Percentiles rank a stretch among this genome's conserved stretches.
phyloP scores from a whole-genome alignment of 2,888 invertebrate species.

The Ceratothoa steindachneri region DNA sequence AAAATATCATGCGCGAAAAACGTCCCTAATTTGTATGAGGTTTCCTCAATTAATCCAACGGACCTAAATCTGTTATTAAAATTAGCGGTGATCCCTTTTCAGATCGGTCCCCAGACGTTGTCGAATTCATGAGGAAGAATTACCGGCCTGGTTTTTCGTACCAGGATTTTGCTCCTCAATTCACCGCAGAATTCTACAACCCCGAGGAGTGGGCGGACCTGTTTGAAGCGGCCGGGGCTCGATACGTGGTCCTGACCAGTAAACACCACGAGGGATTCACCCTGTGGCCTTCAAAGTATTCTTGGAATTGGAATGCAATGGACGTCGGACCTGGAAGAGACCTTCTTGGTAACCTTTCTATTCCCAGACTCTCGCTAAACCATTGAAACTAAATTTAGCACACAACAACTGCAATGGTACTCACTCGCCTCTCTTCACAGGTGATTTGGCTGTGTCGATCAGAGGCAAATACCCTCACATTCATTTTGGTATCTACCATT shows the following conservation, averaged over 20 bases:
- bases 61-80: no score
- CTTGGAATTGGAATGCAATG: conserved; percentile 78
- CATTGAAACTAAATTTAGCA: no score
- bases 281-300: conserved; percentile 73
- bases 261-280: conserved; percentile 86
- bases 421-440: conserved; percentile 66
- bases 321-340: conserved; percentile 74
- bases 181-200: conserved; percentile 77
- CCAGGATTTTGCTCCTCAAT: conserved; percentile 83
- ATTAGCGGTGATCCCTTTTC: no score
- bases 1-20: no score
- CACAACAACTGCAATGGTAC: no score
- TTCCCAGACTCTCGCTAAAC: no score
- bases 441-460: conserved; percentile 51
- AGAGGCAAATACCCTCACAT: conserved; percentile 29
- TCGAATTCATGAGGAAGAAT: conserved; percentile 72
- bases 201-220: conserved; percentile 77
- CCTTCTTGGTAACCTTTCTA: conserved; percentile 61
- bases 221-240: conserved; percentile 78
- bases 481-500: conserved; percentile 48
- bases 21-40: no score
- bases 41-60: no score
- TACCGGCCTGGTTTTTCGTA: conserved; percentile 82
- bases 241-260: conserved; percentile 76
- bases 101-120: conserved; percentile 22